These are phyloP conservation scores for Drosophila koepferae DNA, from an alignment of 2,888 invertebrate species.

Conservation along the genomic window DNA sequence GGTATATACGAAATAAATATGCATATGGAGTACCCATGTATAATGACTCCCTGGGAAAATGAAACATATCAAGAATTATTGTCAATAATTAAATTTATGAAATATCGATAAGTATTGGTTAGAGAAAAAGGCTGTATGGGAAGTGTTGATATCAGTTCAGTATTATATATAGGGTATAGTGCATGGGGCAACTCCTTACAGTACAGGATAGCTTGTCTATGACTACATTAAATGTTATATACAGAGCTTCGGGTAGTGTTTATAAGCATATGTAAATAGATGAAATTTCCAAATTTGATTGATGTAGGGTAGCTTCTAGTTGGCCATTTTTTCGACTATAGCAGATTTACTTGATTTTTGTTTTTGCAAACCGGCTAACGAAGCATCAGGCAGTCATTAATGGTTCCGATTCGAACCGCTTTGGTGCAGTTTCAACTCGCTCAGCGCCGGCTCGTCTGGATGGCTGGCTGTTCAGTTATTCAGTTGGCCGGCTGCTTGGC, in stretches of 20 bases:
- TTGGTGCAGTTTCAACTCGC: slow-evolving; percentile 68
- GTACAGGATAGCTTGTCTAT: too few species aligned
- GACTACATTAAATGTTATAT: too few species aligned
- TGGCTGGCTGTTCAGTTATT: slow-evolving; percentile 21
- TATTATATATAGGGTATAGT: too few species aligned
- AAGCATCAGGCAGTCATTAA: slow-evolving; percentile 43
- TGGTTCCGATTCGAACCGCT: slow-evolving; percentile 59
- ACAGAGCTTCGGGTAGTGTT: too few species aligned
- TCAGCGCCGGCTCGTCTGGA: slow-evolving; percentile 64
- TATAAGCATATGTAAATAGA: too few species aligned
- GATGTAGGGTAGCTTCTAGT: background rate
- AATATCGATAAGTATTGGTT: background rate
- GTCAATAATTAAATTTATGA: background rate
- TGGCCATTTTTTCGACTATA: background rate
- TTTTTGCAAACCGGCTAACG: slow-evolving; percentile 27
- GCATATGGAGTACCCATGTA: background rate
- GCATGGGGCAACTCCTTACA: too few species aligned
- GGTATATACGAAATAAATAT: background rate
- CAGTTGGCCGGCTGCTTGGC: slow-evolving; percentile 3
- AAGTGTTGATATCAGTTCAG: too few species aligned
- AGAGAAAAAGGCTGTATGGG: background rate
- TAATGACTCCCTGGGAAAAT: too few species aligned
- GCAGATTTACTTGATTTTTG: background rate
- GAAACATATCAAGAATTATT: background rate
- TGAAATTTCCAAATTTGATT: too few species aligned